These are phyloP conservation scores for Nesogale talazaci DNA, from an alignment of 2,113 vertebrate genomes.

Conservation along the genomic window DNA sequence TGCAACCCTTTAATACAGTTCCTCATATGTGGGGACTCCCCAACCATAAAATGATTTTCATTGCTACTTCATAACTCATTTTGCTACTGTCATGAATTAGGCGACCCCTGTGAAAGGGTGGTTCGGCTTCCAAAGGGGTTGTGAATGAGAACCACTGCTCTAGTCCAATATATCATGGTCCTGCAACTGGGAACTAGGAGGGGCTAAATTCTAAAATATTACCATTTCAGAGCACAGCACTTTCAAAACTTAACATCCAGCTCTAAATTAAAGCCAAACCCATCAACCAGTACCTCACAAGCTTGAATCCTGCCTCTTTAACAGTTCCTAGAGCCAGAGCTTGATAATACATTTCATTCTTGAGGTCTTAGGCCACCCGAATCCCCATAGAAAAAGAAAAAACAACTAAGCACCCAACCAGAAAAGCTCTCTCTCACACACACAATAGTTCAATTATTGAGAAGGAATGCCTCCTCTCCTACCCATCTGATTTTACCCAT, in stretches of 20 bases:
- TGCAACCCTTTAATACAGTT: too few relatives aligned
- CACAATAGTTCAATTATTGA: not conserved
- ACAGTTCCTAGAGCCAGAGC: not conserved
- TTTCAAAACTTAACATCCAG: constrained; percentile 19
- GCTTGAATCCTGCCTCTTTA: constrained; percentile 3
- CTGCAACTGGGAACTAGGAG: not conserved
- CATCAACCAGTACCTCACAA: not conserved
- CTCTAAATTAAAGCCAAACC: not conserved
- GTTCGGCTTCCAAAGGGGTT: too few relatives aligned
- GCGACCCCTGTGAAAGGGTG: too few relatives aligned
- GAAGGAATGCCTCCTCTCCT: not conserved
- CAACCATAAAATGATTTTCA: too few relatives aligned
- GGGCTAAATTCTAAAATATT: not conserved
- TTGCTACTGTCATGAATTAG: too few relatives aligned
- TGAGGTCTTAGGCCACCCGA: not conserved
- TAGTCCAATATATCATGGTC: not conserved
- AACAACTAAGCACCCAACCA: not conserved
- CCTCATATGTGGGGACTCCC: too few relatives aligned
- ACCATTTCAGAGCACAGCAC: not conserved
- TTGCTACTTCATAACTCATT: too few relatives aligned
- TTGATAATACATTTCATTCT: constrained; percentile 16
- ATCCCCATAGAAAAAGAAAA: not conserved
- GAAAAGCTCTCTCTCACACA: constrained; percentile 28
- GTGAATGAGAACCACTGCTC: too few relatives aligned
- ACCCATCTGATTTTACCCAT: not conserved